Base-by-base conservation (phyloP, 2,113 vertebrate genomes). In the Rhabdornis inornatus region DNA sequence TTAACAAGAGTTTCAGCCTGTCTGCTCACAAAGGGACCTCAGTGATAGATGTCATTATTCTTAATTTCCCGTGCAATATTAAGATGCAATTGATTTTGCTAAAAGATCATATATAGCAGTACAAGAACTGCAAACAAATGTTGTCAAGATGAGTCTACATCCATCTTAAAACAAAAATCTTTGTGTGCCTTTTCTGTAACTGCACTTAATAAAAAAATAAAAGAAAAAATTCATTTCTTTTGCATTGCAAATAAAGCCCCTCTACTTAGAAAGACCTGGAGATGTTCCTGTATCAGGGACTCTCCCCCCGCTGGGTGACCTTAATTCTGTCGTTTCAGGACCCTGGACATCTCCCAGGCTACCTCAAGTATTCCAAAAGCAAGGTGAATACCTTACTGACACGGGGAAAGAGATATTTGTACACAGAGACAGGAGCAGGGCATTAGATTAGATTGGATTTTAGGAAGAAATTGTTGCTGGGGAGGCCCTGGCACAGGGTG, bases 321-420 rank as follows among this genome's bases (percentile, higher is more conserved):
- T 10, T 4, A 33, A 35, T 3, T 70, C 47, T 22, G 33, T 21
- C 1, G 0, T 33, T 71, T 42, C 83, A 63, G 69, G 14, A 70
- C 35, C 20, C 11, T 33, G 72, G 39, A 47, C 45, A 64, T 5
- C 40, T 45, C 75, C 71, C 15, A 27, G 25, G 35, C 2, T 7
- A 13, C 13, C 15, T 13, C 31, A 6, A 45, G 40, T 3, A 15
- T 14, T 79, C 60, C 86, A 42, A 18, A 11, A 28, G 28, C 7
- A 21, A 16, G 2, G 14, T 0, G 1, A 42, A 14, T 14, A 6
- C 2, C 33, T 7, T 15, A 15, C 10, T 2, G 60, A 30, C 18
- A 13, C 0, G 6, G 7, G 7, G 4, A 10, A 18, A 68, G 23
- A 50, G 15, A 1, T 1, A 4, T 14, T 39, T 20, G 3, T 2